A percentile compares a stretch with the other conserved stretches of the same genome.
Conservation (phyloP, 2,797 vertebrate genomes). For the Pangasius krempfi region DNA sequence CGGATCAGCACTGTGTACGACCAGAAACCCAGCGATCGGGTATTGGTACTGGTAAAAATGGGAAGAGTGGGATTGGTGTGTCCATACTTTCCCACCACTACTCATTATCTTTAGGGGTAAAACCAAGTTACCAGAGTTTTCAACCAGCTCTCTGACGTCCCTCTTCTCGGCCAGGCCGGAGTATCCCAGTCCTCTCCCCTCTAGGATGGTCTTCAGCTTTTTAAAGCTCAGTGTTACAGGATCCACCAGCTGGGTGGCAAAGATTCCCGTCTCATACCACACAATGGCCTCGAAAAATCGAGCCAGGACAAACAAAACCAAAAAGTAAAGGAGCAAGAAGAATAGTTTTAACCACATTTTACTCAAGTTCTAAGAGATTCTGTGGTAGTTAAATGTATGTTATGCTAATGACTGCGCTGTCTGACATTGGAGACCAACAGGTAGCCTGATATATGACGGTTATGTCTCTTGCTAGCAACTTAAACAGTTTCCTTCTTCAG, state of each 20-base stretch:
- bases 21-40: too few relatives aligned
- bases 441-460: background rate
- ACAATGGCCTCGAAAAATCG: slow-evolving; percentile 91
- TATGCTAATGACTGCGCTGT: background rate
- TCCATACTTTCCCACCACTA: background rate
- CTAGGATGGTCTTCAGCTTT: slow-evolving; percentile 91
- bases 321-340: slow-evolving; percentile 91
- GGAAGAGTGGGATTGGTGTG: background rate
- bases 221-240: slow-evolving; percentile 91
- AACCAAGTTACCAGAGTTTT: slow-evolving; percentile 84
- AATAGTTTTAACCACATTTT: slow-evolving; percentile 93
- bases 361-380: background rate
- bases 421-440: slow-evolving; percentile 30
- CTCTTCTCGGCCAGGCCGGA: slow-evolving; percentile 88
- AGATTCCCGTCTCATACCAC: slow-evolving; percentile 94
- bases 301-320: slow-evolving; percentile 88
- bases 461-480: background rate
- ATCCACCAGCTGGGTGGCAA: slow-evolving; percentile 93
- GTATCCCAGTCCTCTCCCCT: slow-evolving; percentile 89
- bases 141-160: slow-evolving; percentile 89
- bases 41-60: background rate
- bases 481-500: background rate
- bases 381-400: background rate
- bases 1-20: background rate
- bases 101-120: background rate